These are phyloP conservation scores for Petrocephalus zakoni DNA, from an alignment of 2,113 vertebrate species.

Conservation along the genomic window DNA sequence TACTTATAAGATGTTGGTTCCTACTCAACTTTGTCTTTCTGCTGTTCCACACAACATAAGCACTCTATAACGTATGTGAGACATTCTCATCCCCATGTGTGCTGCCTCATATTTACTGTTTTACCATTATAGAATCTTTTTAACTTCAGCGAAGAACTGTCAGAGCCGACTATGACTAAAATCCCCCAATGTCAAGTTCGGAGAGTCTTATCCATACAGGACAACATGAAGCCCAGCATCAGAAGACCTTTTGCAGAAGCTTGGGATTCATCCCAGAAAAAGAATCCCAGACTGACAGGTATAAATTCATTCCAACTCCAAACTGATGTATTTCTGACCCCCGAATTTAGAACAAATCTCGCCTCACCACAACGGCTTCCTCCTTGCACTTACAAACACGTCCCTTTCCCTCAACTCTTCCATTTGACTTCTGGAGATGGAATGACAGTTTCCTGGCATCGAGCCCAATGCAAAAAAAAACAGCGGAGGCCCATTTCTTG, in stretches of 20 bases:
- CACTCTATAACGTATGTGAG: background rate
- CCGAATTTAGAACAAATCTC: background rate
- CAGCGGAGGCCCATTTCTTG: background rate
- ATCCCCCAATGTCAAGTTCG: background rate
- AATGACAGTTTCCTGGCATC: background rate
- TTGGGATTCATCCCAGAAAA: background rate
- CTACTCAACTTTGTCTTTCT: background rate
- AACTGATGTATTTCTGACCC: background rate
- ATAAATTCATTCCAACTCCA: background rate
- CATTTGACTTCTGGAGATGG: background rate
- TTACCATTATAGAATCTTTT: background rate
- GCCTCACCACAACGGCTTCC: background rate
- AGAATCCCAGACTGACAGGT: background rate
- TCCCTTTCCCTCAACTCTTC: background rate
- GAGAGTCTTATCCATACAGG: background rate
- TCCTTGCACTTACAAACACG: background rate
- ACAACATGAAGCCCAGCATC: background rate
- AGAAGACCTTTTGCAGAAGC: background rate
- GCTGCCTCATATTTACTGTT: background rate
- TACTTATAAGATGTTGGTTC: background rate
- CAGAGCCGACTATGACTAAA: background rate
- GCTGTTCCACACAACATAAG: background rate
- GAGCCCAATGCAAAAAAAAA: background rate
- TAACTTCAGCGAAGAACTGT: background rate
- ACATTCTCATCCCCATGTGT: background rate